Base-by-base conservation (phyloP, 2,797 vertebrate species). In the Clamator glandarius region DNA sequence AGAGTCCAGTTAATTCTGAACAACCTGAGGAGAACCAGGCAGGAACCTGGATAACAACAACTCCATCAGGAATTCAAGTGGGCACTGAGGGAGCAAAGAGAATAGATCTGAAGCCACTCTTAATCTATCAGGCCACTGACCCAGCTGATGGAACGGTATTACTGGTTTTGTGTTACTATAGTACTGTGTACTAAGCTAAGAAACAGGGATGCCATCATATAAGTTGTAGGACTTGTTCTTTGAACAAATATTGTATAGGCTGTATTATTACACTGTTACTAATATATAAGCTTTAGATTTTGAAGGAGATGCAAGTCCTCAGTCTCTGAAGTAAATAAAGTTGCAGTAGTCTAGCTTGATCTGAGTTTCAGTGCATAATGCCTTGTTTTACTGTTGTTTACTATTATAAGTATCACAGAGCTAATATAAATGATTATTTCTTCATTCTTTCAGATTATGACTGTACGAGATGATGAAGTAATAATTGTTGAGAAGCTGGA, bases 41-140 rank as follows among this genome's bases (percentile, higher is more conserved):
- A 94, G 98, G 98, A 85, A 98, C 70, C 29, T 99, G 99, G 99
- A 96, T 98, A 81, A 99, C 99, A 24, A 99, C 98, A 8, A 97
- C 98, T 63, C 98, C 98, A 13, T 97, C 96, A 82, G 99, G 99
- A 59, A 86, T 96, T 58, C 98, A 87, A 77, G 97, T 99, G 75
- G 98, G 98, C 90, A 98, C 98, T 87, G 90, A 96, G 95, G 96
- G 98, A 92, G 58, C 93, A 9, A 92, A 95, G 84, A 96, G 44
- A 73, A 74, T 95, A 76, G 91, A 97, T 52, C 92, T 97, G 86
- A 81, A 96, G 25, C 97, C 98, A 1, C 85, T 99, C 18, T 96
- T 98, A 11, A 88, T 84, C 84, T 98, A 97, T 87, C 98, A 97
- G 54, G 97, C 98, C 62, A 99, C 98, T 23, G 99, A 99, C 95